phyloP scores from a whole-genome alignment of 2,797 vertebrate genomes.

The Hyperoplus lanceolatus region DNA sequence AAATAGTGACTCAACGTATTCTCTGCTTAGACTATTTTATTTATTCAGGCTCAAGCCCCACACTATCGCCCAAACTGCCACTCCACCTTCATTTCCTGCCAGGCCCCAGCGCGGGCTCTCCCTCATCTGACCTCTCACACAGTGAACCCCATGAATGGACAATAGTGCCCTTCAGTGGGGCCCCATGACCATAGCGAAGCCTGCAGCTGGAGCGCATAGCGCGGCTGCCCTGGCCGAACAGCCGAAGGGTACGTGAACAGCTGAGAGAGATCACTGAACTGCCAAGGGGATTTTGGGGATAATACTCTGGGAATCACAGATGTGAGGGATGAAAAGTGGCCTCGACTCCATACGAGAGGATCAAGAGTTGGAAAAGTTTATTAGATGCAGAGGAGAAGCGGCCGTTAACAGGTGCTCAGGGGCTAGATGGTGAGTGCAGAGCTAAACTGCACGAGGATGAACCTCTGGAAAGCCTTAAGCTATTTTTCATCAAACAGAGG shows the following conservation, averaged over 20 bases:
- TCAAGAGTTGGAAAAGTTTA: slow-evolving; percentile 71
- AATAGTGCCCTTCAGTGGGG: slow-evolving; percentile 84
- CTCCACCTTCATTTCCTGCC: slow-evolving; percentile 84
- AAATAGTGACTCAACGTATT: slow-evolving; percentile 23
- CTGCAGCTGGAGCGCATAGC: slow-evolving; percentile 85
- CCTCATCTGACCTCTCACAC: slow-evolving; percentile 85
- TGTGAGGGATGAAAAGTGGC: slow-evolving; percentile 75
- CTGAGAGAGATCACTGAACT: slow-evolving; percentile 82
- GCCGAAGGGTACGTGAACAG: slow-evolving; percentile 79
- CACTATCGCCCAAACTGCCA: slow-evolving; percentile 66
- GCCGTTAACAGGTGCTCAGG: slow-evolving; percentile 80
- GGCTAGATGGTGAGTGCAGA: slow-evolving; percentile 51
- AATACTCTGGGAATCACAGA: slow-evolving; percentile 77
- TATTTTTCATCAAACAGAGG: slow-evolving; percentile 77
- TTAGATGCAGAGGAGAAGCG: slow-evolving; percentile 66
- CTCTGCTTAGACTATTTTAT: slow-evolving; percentile 47
- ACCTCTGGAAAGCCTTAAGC: slow-evolving; percentile 63
- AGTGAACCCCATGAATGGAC: slow-evolving; percentile 87
- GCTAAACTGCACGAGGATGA: slow-evolving; percentile 53
- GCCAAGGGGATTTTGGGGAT: slow-evolving; percentile 77
- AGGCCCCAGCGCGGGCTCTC: slow-evolving; percentile 66
- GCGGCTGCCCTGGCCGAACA: slow-evolving; percentile 63
- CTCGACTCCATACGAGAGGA: slow-evolving; percentile 55
- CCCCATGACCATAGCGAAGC: slow-evolving; percentile 79
- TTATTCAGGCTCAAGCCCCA: slow-evolving; percentile 66